These are phyloP conservation scores for Catalaphyllia jardinei DNA, from an alignment of 64 coral and sea anemone species.

Conservation along the genomic window DNA sequence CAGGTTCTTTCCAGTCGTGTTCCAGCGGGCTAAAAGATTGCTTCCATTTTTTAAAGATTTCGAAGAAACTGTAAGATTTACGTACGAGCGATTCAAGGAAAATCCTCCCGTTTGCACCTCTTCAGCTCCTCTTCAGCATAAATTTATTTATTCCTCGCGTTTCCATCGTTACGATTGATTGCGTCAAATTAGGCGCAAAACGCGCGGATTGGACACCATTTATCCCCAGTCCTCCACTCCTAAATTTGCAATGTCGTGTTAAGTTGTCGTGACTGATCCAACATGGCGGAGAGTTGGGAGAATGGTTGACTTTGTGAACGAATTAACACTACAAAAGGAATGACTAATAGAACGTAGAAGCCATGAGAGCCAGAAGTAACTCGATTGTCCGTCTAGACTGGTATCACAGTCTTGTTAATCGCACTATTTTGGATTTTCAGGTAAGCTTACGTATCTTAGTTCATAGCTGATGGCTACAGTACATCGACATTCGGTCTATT, in stretches of 20 bases:
- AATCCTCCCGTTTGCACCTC: not conserved
- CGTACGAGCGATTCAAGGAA: not conserved
- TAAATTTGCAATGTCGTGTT: not conserved
- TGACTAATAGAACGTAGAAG: not conserved
- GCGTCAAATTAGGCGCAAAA: slow-evolving; percentile 37
- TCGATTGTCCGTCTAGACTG: slow-evolving; percentile 90
- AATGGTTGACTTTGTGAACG: slow-evolving; percentile 8
- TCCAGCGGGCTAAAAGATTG: not conserved
- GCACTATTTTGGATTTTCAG: slow-evolving; percentile 94
- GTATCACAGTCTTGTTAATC: slow-evolving; percentile 87
- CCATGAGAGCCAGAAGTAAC: slow-evolving; percentile 92
- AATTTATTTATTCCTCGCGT: not conserved
- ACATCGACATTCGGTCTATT: no score
- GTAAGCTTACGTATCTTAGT: slow-evolving; percentile 12
- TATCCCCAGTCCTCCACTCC: slow-evolving; percentile 6
- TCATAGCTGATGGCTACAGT: no score
- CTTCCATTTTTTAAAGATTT: not conserved
- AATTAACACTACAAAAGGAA: not conserved
- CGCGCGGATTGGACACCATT: slow-evolving; percentile 4
- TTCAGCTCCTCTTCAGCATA: not conserved
- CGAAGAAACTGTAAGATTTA: not conserved
- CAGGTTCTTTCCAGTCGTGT: not conserved
- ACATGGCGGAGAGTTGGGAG: slow-evolving; percentile 58
- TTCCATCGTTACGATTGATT: slow-evolving; percentile 23
- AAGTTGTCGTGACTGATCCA: not conserved